Evolutionary conservation across 2,113 vertebrate species (phyloP).

Genomic region (Cyanocitta stelleri): DNA sequence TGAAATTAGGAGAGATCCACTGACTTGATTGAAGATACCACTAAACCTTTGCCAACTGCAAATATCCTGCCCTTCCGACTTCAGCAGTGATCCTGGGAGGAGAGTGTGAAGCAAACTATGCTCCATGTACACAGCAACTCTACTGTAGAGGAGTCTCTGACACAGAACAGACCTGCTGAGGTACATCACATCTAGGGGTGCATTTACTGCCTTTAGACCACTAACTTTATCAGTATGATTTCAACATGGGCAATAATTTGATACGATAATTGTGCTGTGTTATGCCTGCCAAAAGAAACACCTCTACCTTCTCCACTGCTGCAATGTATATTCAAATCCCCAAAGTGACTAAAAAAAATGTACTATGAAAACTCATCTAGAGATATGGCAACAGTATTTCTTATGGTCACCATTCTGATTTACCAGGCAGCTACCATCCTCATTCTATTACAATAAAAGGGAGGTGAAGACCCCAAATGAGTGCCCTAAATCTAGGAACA

Average conservation of each 20-base stretch:
- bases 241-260: neutral
- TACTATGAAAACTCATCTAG: neutral
- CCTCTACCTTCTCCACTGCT: neutral
- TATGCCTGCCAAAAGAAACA: neutral
- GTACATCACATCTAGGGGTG: neutral
- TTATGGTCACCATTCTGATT: neutral
- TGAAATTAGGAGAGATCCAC: slow-evolving; percentile 31
- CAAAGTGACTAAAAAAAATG: neutral
- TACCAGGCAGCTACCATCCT: neutral
- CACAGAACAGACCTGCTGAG: neutral
- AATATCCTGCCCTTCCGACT: neutral
- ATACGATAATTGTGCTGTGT: neutral
- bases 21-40: neutral
- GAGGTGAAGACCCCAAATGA: neutral
- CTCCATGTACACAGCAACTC: neutral
- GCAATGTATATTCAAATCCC: neutral
- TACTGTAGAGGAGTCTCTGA: neutral
- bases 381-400: neutral
- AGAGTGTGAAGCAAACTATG: neutral
- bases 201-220: neutral
- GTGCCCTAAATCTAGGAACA: neutral
- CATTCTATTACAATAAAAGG: neutral
- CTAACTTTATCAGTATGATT: neutral
- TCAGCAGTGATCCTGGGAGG: neutral
- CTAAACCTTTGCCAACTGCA: neutral